A percentile compares a stretch with the other conserved stretches of the same genome.
phyloP scores from a whole-genome alignment of 2,113 vertebrate species.

The Athene cunicularia region DNA sequence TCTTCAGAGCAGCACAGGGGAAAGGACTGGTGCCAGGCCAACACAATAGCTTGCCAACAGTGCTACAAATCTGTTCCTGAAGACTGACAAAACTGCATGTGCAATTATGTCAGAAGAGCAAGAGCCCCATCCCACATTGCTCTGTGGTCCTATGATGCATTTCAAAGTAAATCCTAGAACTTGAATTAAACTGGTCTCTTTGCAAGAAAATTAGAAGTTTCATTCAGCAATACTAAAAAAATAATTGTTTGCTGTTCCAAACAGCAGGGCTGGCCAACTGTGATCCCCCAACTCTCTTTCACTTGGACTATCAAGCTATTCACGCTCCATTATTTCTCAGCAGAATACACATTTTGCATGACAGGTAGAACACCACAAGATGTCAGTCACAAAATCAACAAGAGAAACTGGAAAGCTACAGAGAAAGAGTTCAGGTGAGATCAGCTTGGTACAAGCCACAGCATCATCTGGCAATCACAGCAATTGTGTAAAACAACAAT shows the following conservation, averaged over 20 bases:
- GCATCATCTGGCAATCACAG: not conserved
- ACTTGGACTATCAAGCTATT: not conserved
- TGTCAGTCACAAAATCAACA: conserved; percentile 3
- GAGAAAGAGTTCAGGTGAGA: not conserved
- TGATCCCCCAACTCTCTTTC: not conserved
- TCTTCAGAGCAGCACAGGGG: not conserved
- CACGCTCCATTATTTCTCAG: not conserved
- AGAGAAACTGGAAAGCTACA: not conserved
- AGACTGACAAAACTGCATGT: not conserved
- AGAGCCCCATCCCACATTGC: not conserved
- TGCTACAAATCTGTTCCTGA: not conserved
- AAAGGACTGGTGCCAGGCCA: not conserved
- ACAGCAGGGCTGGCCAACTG: not conserved
- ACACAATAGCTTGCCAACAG: not conserved
- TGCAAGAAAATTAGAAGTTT: not conserved
- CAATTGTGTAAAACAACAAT: not conserved
- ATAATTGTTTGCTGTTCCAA: not conserved
- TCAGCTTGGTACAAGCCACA: not conserved
- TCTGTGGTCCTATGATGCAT: not conserved
- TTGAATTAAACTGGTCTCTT: not conserved
- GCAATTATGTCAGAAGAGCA: not conserved
- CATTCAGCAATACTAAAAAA: not conserved
- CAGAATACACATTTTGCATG: not conserved
- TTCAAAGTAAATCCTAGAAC: not conserved
- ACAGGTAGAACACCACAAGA: not conserved